These are phyloP conservation scores for Odobenus rosmarus DNA, from an alignment of 2,113 vertebrate genomes.

Conservation along the genomic window DNA sequence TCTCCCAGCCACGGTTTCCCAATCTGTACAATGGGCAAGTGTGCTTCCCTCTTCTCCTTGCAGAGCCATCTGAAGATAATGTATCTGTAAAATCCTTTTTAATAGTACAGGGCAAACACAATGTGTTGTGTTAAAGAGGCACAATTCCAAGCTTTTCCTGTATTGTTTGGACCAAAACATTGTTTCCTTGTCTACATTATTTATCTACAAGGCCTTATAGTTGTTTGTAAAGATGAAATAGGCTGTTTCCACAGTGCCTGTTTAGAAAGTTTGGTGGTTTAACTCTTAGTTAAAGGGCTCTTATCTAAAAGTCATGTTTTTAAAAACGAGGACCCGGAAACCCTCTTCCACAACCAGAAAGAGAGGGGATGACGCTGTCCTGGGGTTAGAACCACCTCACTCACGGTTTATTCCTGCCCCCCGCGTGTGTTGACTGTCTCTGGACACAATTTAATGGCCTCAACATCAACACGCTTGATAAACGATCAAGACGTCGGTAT, in stretches of 20 bases:
- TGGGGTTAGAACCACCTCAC: background rate
- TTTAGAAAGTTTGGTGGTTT: background rate
- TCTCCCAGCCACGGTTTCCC: background rate
- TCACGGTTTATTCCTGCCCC: background rate
- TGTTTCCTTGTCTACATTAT: constrained; percentile 35
- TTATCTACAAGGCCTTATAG: background rate
- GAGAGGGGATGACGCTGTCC: background rate
- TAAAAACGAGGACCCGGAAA: background rate
- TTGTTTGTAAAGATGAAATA: background rate
- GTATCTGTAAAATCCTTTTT: background rate
- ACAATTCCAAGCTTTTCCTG: background rate
- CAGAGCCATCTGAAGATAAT: background rate
- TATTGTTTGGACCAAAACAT: background rate
- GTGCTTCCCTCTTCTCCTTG: background rate
- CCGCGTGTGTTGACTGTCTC: background rate
- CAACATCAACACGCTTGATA: background rate
- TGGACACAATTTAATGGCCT: background rate
- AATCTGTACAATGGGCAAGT: background rate
- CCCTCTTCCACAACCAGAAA: background rate
- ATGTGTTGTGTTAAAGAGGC: background rate
- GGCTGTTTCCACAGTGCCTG: background rate
- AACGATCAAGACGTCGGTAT: background rate
- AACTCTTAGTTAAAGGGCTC: background rate
- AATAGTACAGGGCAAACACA: background rate
- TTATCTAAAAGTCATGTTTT: background rate